phyloP scores from a whole-genome alignment of 1,140 invertebrate genomes.

The Grapholita molesta region DNA sequence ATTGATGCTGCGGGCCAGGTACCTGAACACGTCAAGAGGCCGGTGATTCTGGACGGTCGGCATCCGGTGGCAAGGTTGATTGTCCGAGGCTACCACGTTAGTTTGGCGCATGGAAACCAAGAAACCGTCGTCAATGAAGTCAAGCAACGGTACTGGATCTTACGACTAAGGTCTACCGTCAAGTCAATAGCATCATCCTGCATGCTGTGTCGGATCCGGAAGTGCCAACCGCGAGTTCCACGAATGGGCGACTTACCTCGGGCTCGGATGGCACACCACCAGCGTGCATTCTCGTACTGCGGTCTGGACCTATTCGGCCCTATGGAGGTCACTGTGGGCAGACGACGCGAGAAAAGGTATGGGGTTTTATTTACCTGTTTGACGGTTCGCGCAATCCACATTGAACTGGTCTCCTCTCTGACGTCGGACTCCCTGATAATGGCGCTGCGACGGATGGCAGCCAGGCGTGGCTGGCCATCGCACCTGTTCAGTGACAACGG shows the following conservation, averaged over 20 bases:
- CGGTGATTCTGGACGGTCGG: conserved; percentile 8
- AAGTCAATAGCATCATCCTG: not conserved
- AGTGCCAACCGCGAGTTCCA: conserved; percentile 16
- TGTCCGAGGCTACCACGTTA: conserved; percentile 12
- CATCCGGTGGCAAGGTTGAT: not conserved
- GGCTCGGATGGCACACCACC: too few relatives aligned
- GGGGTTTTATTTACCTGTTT: too few relatives aligned
- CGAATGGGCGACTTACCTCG: too few relatives aligned
- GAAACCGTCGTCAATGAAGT: conserved; percentile 28
- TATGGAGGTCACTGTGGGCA: too few relatives aligned
- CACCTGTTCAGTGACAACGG: conserved; percentile 43
- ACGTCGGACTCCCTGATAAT: conserved; percentile 25
- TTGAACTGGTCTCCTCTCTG: conserved; percentile 18
- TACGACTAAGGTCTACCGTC: conserved; percentile 7
- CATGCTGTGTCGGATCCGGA: conserved; percentile 1
- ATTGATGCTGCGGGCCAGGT: not conserved
- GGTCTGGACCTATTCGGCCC: too few relatives aligned
- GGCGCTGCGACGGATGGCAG: conserved; percentile 21
- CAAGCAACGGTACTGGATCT: conserved; percentile 2
- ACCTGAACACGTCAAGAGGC: not conserved
- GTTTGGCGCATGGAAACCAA: not conserved
- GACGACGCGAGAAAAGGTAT: too few relatives aligned
- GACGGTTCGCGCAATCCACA: conserved; percentile 42
- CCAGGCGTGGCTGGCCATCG: conserved; percentile 18
- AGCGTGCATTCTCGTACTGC: too few relatives aligned